Base-by-base conservation (phyloP, 2,888 invertebrate genomes). In the Pachliopta kotzebuea region DNA sequence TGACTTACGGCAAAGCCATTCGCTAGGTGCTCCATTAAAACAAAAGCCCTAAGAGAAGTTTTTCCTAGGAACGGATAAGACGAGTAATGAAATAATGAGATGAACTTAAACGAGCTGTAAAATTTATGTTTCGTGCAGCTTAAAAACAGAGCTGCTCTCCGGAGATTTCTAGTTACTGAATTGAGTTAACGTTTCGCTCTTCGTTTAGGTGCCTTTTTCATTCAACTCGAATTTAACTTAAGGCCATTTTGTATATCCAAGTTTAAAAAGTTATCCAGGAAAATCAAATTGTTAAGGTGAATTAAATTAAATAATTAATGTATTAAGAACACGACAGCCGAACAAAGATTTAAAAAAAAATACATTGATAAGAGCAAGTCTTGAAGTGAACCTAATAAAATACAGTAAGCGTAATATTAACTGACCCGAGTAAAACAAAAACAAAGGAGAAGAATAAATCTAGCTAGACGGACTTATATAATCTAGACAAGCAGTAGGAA, bases 101-200 rank as follows among this genome's bases (percentile, higher is more conserved):
- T 84, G 80, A 88, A 85, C 85, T 88, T 84, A 83, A 89, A 86
- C 86, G 83, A 88, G 86, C 89, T 86, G 85, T 83, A 79, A 86
- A 90, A 88, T 88, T 83, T 88, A 88, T 87, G 86, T 89, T 88
- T 88, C 83, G 84, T 85, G 76, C 83, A 84, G 85, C 85, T 89
- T 88, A 85, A 87, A 88, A 88, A 87, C 86, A 83, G 81, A 73
- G 74, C 85, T 66, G 50, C 63, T 84, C 86, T 76, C 84, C 71
- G 72, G 86, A 84, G 86, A 86, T 86, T 86, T 79, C 76, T 80
- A 76, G 75, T 76, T 77, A 79, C 80, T 75, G 79, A 85, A 84
- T 83, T 78, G 76, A 86, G 84, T 86, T 86, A 85, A 78, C 83
- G 79, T 86, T 85, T 83, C 82, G 78, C 78, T 80, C 69, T 76